Evolutionary conservation across 2,797 vertebrate species (phyloP).

Genomic region (Tadarida brasiliensis): DNA sequence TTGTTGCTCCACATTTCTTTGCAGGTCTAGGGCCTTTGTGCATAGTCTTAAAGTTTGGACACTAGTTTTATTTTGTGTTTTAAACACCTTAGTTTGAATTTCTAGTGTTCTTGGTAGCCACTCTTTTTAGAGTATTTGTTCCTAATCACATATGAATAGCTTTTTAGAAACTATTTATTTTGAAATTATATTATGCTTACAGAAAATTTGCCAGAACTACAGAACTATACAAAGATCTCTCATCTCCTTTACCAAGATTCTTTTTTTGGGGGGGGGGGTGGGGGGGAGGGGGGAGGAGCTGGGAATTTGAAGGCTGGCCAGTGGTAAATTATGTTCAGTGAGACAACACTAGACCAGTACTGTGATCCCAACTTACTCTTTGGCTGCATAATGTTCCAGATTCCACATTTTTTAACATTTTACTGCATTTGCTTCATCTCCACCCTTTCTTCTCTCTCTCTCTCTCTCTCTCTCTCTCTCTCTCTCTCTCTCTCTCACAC

Average conservation of each 20-base stretch:
- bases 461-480: too few relatives aligned
- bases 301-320: slow-evolving; percentile 90
- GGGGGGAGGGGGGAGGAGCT: too few relatives aligned
- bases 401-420: slow-evolving; percentile 31
- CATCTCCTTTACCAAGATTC: background rate
- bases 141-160: background rate
- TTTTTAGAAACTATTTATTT: slow-evolving; percentile 35
- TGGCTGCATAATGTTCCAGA: slow-evolving; percentile 89
- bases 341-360: slow-evolving; percentile 96
- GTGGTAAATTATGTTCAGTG: slow-evolving; percentile 87
- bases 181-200: slow-evolving; percentile 6
- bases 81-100: slow-evolving; percentile 36
- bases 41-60: background rate
- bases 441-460: background rate
- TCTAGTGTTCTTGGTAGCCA: background rate
- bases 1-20: background rate
- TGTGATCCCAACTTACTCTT: slow-evolving; percentile 95
- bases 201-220: slow-evolving; percentile 1
- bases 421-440: background rate
- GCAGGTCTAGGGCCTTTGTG: background rate
- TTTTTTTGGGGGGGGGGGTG: slow-evolving; percentile 68
- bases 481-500: too few relatives aligned
- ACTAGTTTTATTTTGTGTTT: slow-evolving; percentile 16
- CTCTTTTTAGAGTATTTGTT: slow-evolving; percentile 25
- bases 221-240: background rate